These are phyloP conservation scores for Neocloeon triangulifer DNA, from an alignment of 1,140 invertebrate species.

Conservation along the genomic window DNA sequence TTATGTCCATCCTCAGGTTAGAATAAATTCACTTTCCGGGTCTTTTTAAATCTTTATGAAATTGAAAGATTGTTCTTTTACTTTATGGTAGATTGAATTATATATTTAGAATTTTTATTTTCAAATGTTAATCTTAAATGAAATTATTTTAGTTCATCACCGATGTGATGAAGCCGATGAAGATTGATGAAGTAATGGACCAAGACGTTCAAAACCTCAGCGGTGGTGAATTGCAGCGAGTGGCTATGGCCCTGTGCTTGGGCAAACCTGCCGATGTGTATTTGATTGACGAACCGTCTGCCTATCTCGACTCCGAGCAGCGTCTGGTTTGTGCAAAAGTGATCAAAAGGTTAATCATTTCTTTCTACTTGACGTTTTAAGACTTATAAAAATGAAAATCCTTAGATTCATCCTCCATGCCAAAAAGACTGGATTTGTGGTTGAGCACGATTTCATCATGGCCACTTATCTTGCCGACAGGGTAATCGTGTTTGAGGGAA, in stretches of 20 bases:
- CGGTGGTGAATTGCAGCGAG: constrained; percentile 96
- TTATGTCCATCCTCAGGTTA: constrained; percentile 80
- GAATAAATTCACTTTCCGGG: constrained; percentile 1
- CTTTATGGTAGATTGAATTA: no score
- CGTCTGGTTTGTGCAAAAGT: constrained; percentile 99
- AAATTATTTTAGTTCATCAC: constrained; percentile 58
- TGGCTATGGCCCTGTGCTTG: constrained; percentile 85
- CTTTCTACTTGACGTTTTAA: constrained; percentile 1
- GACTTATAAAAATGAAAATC: constrained; percentile 8
- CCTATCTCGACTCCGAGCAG: constrained; percentile 98
- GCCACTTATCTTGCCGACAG: constrained; percentile 96
- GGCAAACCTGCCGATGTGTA: constrained; percentile 99
- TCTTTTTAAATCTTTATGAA: no score
- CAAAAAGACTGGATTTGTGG: constrained; percentile 98
- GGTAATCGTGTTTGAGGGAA: constrained; percentile 96
- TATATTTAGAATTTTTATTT: constrained; percentile 4
- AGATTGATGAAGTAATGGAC: constrained; percentile 95
- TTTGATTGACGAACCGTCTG: constrained; percentile 96
- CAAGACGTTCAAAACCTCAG: constrained; percentile 98
- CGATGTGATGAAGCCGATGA: constrained; percentile 97
- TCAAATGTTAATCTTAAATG: constrained; percentile 4
- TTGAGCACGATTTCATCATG: constrained; percentile 99
- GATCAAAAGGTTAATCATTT: constrained; percentile 58
- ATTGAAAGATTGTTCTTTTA: no score
- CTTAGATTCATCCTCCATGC: constrained; percentile 92